Evolutionary conservation across 2,113 vertebrate genomes (phyloP).

Genomic region (Takifugu flavidus): DNA sequence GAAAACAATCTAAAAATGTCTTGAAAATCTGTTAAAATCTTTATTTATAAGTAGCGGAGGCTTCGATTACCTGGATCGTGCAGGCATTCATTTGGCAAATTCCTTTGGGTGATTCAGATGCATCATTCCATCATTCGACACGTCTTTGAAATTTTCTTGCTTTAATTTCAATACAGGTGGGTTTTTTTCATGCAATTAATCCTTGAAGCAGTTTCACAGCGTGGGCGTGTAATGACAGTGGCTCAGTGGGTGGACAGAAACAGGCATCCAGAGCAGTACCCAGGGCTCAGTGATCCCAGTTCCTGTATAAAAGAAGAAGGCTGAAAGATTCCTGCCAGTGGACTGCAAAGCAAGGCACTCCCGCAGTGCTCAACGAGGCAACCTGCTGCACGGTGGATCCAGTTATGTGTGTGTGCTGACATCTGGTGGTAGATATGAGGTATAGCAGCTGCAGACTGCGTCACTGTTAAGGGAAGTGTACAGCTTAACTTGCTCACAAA

Average conservation of each 20-base stretch:
- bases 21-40: not conserved
- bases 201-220: not conserved
- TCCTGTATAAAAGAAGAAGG: not conserved
- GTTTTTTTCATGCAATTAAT: constrained; percentile 2
- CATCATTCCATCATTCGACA: constrained; percentile 1
- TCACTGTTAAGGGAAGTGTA: not conserved
- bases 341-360: constrained; percentile 14
- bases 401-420: constrained; percentile 32
- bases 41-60: no score
- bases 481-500: constrained; percentile 16
- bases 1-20: constrained; percentile 4
- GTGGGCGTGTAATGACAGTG: constrained; percentile 18
- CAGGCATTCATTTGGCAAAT: no score
- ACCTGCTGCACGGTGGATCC: not conserved
- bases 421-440: constrained; percentile 27
- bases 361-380: not conserved
- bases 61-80: not conserved
- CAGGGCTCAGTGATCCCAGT: not conserved
- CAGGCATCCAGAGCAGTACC: not conserved
- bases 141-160: not conserved
- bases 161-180: not conserved
- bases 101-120: not conserved
- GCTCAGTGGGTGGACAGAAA: constrained; percentile 14
- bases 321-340: not conserved
- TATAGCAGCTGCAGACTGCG: constrained; percentile 4